Evolutionary conservation across 2,888 invertebrate genomes (phyloP), one percentile per base, ranked within the genome.

Genomic region (Drosophila recens): DNA sequence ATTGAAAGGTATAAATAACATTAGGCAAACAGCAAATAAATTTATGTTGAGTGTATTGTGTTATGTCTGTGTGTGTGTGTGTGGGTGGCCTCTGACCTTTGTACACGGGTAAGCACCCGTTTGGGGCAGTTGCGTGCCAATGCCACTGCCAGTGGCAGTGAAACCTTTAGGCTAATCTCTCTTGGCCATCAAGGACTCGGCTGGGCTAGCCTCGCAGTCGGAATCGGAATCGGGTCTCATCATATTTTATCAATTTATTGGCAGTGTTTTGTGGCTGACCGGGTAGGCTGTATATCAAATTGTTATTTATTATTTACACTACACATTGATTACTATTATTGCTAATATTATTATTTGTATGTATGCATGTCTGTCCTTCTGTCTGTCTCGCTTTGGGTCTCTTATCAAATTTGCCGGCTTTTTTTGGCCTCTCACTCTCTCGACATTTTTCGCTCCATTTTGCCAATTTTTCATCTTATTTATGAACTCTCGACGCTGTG

Each of bases 1-100:
- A 80, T 90, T 87, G 83, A 80, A 81, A 79, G 87, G 82, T 81
- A 88, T 89, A 90, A 89, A 90, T 90, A 88, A 87, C 86, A 88
- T 87, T 88, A 87, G 85, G 87, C 87, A 84, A 87, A 87, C 82
- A 84, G 89, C 87, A 88, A 88, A 87, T 88, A 87, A 87, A 87
- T 87, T 80, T 75, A 79, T 76, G 80, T 77, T 80, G 80, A 67
- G 75, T 72, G 63, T 33, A 56, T 49, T 67, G 67, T 76, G 67
- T 56, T 51, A 33, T 64, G 30, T 38, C 40, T 13, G 33, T 68
- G 72, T 67, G 66, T 67, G 57, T 11, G 15, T 42, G 62, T 61
- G 59, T 57, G 56, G 40, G 38, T 40, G 33, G 48, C 46, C 34
- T 57, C 27, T 58, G 58, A 48, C 54, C 58, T 68, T 62, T 63